Evolutionary conservation across 2,113 vertebrate genomes (phyloP), one percentile per base, ranked within the genome.

Genomic region (Naja naja): DNA sequence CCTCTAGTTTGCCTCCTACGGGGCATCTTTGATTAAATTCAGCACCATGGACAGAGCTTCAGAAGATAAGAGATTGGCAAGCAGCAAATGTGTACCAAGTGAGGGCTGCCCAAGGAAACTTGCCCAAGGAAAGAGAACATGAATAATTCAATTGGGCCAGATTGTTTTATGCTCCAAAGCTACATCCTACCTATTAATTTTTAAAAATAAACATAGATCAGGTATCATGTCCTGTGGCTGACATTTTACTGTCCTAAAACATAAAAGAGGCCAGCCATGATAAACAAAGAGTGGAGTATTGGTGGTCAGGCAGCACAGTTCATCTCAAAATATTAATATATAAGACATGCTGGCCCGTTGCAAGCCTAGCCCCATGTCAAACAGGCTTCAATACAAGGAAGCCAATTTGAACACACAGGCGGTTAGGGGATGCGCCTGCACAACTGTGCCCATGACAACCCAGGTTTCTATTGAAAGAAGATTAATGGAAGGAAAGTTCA

Each of bases 141-240:
- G 87, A 95, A 96, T 97, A 94, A 97, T 96, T 95, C 90, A 96
- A 34, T 0, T 0, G 0, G 22, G 60, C 94, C 95, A 89, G 94
- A 94, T 93, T 93, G 96, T 92, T 43, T 89, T 91, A 90, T 0
- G 93, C 93, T 92, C 87, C 89, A 2, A 89, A 22, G 91, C 94
- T 39, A 88, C 20, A 89, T 93, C 89, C 94, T 12, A 1, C 7
- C 93, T 91, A 96, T 97, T 20, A 95, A 96, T 96, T 95, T 95
- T 97, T 95, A 87, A 97, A 1, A 89, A 90, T 14, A 49, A 11
- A 60, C 81, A 52, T 94, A 47, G 94, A 94, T 96, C 92, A 0
- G 91, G 22, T 97, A 94, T 22, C 1, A 88, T n/a, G 81, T 60
- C 55, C 88, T 1, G 16, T n/a, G 30, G 27, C 89, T 93, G 93